Evolutionary conservation across 2,888 invertebrate genomes (phyloP), one percentile per base, ranked within the genome.

Genomic region (Lycaena phlaeas): DNA sequence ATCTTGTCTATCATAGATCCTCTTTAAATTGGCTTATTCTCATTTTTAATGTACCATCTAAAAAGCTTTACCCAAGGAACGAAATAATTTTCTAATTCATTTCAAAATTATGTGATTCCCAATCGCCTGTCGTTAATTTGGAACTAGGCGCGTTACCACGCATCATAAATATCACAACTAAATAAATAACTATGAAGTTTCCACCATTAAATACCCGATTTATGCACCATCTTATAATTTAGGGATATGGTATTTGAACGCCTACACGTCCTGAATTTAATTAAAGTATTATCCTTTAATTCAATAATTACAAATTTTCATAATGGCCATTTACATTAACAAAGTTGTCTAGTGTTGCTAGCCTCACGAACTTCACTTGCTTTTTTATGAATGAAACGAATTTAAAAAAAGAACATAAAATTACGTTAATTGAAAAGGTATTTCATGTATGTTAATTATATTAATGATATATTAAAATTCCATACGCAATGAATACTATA

Each of bases 131-230:
- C 36, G 43, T 38, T n/a, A n/a, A n/a, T n/a, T 34, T 65, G 69
- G 67, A 72, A 71, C 69, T 67, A 42, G 31, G 63, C 60, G 67
- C 67, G 59, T 55, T 52, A 49, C 54, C 60, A 48, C 57, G 46
- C 48, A 59, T 53, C 58, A 61, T 62, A 57, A 53, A 68, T 78
- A 78, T 77, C 78, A 81, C 79, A 77, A 81, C 77, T 78, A 79
- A 75, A 74, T 63, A 61, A 73, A 66, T 67, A 66, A 73, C 66
- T 71, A 73, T 61, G 56, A 63, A 64, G 57, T 62, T 65, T 57
- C 55, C 59, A 54, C 57, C 57, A 57, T 57, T 68, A 61, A 14
- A 26, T 9, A 66, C 65, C 59, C 57, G 61, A 69, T 63, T 57
- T 44, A 49, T 50, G 54, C 64, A 64, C 63, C 68, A 61, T 65